phyloP scores from a whole-genome alignment of 2,797 vertebrate species.

The Chaetophractus vellerosus region DNA sequence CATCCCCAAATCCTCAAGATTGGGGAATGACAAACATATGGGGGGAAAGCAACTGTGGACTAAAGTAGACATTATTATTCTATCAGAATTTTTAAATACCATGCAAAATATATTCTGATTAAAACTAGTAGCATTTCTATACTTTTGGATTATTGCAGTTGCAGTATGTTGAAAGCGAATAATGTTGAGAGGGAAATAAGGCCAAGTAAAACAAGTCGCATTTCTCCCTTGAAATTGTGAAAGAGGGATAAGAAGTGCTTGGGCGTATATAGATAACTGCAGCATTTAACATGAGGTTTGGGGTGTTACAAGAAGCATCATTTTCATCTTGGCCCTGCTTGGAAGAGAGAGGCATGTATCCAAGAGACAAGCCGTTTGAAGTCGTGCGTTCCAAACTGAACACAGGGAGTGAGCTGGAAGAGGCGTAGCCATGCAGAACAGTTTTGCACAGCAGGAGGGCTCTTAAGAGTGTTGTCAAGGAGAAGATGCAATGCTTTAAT shows the following conservation, averaged over 20 bases:
- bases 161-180: neutral
- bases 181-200: neutral
- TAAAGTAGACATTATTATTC: neutral
- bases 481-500: conserved; percentile 19
- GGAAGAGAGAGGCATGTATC: neutral
- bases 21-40: no score
- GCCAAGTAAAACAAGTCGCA: neutral
- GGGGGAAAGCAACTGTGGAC: no score
- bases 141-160: neutral
- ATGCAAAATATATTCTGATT: neutral
- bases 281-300: neutral
- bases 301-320: neutral
- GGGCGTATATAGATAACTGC: neutral
- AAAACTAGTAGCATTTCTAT: neutral
- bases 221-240: neutral
- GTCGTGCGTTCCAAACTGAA: neutral
- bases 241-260: neutral
- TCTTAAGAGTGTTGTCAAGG: conserved; percentile 42
- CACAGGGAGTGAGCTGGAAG: neutral
- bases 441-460: neutral
- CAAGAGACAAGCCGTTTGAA: neutral
- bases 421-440: neutral
- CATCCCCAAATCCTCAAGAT: no score
- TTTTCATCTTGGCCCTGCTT: neutral
- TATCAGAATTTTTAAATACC: neutral